Evolutionary conservation across 2,888 invertebrate species (phyloP).

Genomic region (Tribolium freemani): DNA sequence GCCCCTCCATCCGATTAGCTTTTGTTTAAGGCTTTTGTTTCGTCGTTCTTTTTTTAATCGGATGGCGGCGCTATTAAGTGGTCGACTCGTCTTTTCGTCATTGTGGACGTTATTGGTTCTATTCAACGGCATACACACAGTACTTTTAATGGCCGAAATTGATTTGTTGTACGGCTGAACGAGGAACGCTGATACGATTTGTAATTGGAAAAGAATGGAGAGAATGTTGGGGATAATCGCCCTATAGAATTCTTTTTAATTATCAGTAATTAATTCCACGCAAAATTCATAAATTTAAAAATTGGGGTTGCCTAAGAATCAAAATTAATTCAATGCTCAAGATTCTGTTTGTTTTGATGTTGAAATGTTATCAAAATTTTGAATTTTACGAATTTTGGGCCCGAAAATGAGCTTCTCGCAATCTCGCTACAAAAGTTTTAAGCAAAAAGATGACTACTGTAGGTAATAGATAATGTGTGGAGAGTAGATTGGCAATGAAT

Average conservation of each 20-base stretch:
- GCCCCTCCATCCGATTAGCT: constrained; percentile 56
- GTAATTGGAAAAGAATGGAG: background rate
- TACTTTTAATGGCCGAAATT: constrained; percentile 16
- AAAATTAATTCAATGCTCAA: too few relatives aligned
- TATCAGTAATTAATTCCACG: background rate
- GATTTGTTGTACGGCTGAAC: constrained; percentile 8
- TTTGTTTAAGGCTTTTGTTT: constrained; percentile 58
- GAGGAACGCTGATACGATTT: background rate
- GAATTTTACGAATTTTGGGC: too few relatives aligned
- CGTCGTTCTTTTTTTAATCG: constrained; percentile 43
- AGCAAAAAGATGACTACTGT: too few relatives aligned
- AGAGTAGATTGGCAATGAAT: too few relatives aligned
- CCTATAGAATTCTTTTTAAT: background rate
- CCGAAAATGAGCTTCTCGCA: too few relatives aligned
- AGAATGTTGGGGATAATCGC: too few relatives aligned
- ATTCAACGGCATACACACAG: constrained; percentile 3
- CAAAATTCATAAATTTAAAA: too few relatives aligned
- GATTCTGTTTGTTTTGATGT: too few relatives aligned
- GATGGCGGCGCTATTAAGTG: constrained; percentile 51
- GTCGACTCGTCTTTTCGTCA: constrained; percentile 49
- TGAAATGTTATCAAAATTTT: too few relatives aligned
- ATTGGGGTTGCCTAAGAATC: too few relatives aligned
- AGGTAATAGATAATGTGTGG: too few relatives aligned
- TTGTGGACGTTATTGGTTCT: constrained; percentile 30
- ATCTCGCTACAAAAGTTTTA: too few relatives aligned